phyloP scores from a whole-genome alignment of 2,888 invertebrate species.

The Amphimallon solstitiale region DNA sequence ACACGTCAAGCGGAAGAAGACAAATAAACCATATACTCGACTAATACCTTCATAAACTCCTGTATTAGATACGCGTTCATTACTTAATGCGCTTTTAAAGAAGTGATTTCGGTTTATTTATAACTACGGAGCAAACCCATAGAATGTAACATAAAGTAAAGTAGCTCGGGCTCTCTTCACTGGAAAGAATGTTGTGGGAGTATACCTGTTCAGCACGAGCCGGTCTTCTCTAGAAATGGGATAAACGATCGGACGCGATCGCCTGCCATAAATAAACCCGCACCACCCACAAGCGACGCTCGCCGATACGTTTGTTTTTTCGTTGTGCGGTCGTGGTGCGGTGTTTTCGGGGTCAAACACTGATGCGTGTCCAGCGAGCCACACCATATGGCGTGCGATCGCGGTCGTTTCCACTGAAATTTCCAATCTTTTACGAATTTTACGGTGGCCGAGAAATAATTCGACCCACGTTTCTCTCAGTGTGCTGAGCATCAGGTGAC shows the following conservation, averaged over 20 bases:
- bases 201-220: conserved; percentile 6
- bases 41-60: not conserved
- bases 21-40: not conserved
- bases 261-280: conserved; percentile 22
- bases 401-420: conserved; percentile 43
- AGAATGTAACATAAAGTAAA: too few species aligned
- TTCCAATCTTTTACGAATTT: conserved; percentile 48
- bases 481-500: not conserved
- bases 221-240: conserved; percentile 15
- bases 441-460: conserved; percentile 32
- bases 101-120: too few species aligned
- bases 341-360: too few species aligned
- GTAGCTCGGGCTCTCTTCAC: too few species aligned
- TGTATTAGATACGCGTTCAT: conserved; percentile 2
- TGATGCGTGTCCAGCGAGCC: not conserved
- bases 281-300: conserved; percentile 24
- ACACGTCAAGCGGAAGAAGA: conserved; percentile 34
- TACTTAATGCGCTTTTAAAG: not conserved
- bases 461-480: not conserved
- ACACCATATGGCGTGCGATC: conserved; percentile 49
- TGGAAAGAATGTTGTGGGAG: too few species aligned
- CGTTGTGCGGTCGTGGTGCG: too few species aligned
- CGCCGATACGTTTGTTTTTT: too few species aligned
- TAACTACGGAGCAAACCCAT: too few species aligned
- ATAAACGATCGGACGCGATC: conserved; percentile 21